phyloP scores from a whole-genome alignment of 2,888 invertebrate species.

The Sinodicranocentrus sp. region DNA sequence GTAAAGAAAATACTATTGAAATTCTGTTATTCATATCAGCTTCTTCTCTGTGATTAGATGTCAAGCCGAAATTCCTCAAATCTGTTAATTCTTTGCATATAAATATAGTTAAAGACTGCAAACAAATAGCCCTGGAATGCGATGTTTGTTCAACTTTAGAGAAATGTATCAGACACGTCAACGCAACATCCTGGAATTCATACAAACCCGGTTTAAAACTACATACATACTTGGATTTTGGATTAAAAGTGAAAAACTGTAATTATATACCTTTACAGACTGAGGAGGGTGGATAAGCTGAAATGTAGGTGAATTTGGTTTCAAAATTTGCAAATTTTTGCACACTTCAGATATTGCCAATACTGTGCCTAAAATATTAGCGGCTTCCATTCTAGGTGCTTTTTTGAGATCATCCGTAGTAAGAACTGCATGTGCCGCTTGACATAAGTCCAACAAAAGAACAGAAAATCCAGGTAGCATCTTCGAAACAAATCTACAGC shows the following conservation, averaged over 20 bases:
- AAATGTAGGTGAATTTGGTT: conserved; percentile 83
- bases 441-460: conserved; percentile 91
- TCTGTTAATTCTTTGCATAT: conserved; percentile 84
- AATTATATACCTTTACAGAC: conserved; percentile 50
- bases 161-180: conserved; percentile 91
- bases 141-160: conserved; percentile 91
- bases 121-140: conserved; percentile 86
- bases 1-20: conserved; percentile 82
- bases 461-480: conserved; percentile 93
- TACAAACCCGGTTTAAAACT: no score
- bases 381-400: conserved; percentile 92
- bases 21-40: conserved; percentile 84
- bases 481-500: conserved; percentile 90
- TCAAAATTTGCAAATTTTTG: conserved; percentile 84
- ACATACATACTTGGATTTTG: no score
- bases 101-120: conserved; percentile 90
- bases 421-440: conserved; percentile 92
- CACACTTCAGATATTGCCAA: conserved; percentile 88
- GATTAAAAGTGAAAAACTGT: no score
- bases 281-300: conserved; percentile 77
- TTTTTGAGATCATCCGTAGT: conserved; percentile 86
- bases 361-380: conserved; percentile 92
- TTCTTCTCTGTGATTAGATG: conserved; percentile 67
- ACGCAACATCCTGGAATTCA: conserved; percentile 86
- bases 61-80: conserved; percentile 75